Evolutionary conservation across 2,113 vertebrate species (phyloP), one percentile per base, ranked within the genome.

Genomic region (Oryzias woworae): DNA sequence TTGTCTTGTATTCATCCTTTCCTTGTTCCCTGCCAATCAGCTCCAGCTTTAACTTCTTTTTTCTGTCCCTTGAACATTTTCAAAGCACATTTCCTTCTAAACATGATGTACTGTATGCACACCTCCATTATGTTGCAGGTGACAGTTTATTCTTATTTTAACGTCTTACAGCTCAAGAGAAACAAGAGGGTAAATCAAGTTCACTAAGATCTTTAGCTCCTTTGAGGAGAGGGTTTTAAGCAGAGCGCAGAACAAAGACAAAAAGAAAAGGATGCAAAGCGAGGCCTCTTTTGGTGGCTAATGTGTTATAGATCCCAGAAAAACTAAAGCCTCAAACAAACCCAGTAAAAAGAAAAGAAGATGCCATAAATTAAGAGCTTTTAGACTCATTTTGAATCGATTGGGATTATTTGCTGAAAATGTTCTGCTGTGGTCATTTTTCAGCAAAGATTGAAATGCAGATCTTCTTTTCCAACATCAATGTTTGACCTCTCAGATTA

Each of bases 81-180:
- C 26, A 28, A 16, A 15, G 1, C 8, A 17, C 18, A 45, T 5
- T 5, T 70, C 42, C 17, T 8, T 49, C 23, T 43, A 31, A 1
- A 2, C 26, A 50, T 28, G 17, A 15, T 63, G 53, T 2, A 6
- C 24, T 24, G 8, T 49, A 14, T 28, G 14, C 58, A 49, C 20
- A 54, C 17, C 14, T 55, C 17, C 12, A 17, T 17, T 42, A 63
- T 26, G 26, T 16, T 28, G 75, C 59, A 52, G 24, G 76, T 57
- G 51, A 67, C 52, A 66, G 67, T 17, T 65, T 56, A 68, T 58
- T 73, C 71, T 66, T 61, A 46, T 65, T 74, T 62, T 28, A n/a
- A 20, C 48, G 52, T 75, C 70, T 82, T 66, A 80, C 67, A 63
- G 67, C 70, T 66, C 59, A 18, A 45, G 0, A 14, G 45, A 45